These are phyloP conservation scores for Lasiommata megera DNA, from an alignment of 2,888 invertebrate species.

Conservation along the genomic window DNA sequence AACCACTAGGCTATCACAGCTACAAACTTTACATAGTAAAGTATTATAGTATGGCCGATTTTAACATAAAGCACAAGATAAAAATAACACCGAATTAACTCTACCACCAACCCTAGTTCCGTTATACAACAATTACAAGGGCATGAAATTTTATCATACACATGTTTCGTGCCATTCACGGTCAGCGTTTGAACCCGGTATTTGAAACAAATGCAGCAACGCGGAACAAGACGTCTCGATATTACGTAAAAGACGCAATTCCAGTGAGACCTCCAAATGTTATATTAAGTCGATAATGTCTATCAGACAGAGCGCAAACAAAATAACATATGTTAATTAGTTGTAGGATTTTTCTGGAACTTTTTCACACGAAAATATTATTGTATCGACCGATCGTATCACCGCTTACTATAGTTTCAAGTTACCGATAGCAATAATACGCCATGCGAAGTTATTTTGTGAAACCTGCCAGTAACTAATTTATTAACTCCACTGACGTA, in stretches of 20 bases:
- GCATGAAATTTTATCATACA: conserved; percentile 33
- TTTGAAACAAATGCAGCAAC: conserved; percentile 50
- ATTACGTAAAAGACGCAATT: conserved; percentile 49
- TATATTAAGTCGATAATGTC: conserved; percentile 8
- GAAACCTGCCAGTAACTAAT: no score
- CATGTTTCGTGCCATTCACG: conserved; percentile 54
- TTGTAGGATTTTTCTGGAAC: not conserved
- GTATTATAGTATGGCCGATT: no score
- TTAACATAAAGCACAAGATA: no score
- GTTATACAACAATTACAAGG: conserved; percentile 32
- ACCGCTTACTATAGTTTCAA: no score
- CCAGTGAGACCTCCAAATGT: conserved; percentile 35
- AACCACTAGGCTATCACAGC: no score
- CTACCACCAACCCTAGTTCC: conserved; percentile 11
- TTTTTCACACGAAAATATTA: not conserved
- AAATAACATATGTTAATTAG: conserved; percentile 4
- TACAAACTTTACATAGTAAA: no score
- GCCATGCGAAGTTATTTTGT: no score
- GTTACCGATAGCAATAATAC: no score
- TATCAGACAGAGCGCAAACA: not conserved
- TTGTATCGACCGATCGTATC: no score
- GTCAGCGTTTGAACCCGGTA: conserved; percentile 66
- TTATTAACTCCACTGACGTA: no score
- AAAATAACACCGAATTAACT: not conserved
- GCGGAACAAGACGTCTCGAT: conserved; percentile 58